Conservation (phyloP, 2,888 invertebrate species). For the Cryptocephalus moraei region DNA sequence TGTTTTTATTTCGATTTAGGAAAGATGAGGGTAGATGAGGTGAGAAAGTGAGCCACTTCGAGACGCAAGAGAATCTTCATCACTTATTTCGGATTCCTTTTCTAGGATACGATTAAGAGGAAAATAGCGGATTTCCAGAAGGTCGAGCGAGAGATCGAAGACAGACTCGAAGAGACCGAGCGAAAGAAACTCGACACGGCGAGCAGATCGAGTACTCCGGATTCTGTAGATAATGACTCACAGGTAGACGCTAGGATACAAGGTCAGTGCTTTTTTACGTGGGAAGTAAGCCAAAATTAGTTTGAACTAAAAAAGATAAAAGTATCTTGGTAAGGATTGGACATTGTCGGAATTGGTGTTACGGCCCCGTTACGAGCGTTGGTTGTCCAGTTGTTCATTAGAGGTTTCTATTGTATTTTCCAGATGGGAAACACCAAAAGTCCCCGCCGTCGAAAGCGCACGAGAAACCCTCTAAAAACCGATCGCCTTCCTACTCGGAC, state of each 20-base stretch:
- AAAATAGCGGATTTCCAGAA: slow-evolving; percentile 60
- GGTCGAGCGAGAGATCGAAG: slow-evolving; percentile 69
- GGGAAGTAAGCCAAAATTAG: not conserved
- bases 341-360: too few species aligned
- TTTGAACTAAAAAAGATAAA: not conserved
- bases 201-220: slow-evolving; percentile 34
- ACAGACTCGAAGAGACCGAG: slow-evolving; percentile 54
- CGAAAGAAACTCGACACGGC: slow-evolving; percentile 37
- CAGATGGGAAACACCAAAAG: too few species aligned
- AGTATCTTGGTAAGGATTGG: not conserved
- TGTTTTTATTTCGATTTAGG: too few species aligned
- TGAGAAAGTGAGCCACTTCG: too few species aligned
- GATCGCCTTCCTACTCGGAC: slow-evolving; percentile 14
- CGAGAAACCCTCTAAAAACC: slow-evolving; percentile 5
- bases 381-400: too few species aligned
- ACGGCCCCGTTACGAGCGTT: too few species aligned
- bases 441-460: not conserved
- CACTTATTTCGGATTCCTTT: not conserved
- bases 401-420: too few species aligned
- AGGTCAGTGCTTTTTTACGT: slow-evolving; percentile 29
- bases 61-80: not conserved
- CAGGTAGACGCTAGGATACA: slow-evolving; percentile 34
- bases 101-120: slow-evolving; percentile 43
- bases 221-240: slow-evolving; percentile 37
- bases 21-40: too few species aligned